A percentile compares a stretch with the other conserved stretches of the same genome.
Conservation (phyloP, 2,113 vertebrate species). For the Martes martes region DNA sequence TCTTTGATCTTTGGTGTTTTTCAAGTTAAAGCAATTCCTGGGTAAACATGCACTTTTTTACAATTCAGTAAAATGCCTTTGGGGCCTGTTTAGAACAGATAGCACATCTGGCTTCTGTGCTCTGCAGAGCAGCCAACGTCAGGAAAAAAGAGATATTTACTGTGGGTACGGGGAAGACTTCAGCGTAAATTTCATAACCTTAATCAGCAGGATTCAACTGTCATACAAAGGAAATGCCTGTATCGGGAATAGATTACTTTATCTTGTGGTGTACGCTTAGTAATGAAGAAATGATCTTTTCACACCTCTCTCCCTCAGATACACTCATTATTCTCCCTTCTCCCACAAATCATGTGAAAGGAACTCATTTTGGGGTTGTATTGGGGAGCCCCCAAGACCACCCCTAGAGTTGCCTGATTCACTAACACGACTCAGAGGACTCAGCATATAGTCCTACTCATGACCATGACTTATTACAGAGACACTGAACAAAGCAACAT, state of each 20-base stretch:
- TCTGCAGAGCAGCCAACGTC: not conserved
- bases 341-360: not conserved
- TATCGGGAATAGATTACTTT: not conserved
- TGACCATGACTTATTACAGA: not conserved
- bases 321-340: not conserved
- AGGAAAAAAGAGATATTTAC: not conserved
- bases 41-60: not conserved
- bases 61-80: not conserved
- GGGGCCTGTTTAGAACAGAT: not conserved
- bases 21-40: not conserved
- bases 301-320: rapidly evolving
- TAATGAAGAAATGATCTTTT: not conserved
- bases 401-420: not conserved
- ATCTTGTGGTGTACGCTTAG: not conserved
- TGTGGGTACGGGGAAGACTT: not conserved
- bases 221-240: not conserved
- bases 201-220: not conserved
- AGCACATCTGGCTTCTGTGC: conserved; percentile 14
- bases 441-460: rapidly evolving
- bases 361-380: not conserved
- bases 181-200: not conserved
- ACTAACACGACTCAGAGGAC: not conserved
- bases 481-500: not conserved
- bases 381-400: rapidly evolving
- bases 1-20: conserved; percentile 45